Conservation (phyloP, 2,797 vertebrate species). For the Oryzias dopingdopingensis region DNA sequence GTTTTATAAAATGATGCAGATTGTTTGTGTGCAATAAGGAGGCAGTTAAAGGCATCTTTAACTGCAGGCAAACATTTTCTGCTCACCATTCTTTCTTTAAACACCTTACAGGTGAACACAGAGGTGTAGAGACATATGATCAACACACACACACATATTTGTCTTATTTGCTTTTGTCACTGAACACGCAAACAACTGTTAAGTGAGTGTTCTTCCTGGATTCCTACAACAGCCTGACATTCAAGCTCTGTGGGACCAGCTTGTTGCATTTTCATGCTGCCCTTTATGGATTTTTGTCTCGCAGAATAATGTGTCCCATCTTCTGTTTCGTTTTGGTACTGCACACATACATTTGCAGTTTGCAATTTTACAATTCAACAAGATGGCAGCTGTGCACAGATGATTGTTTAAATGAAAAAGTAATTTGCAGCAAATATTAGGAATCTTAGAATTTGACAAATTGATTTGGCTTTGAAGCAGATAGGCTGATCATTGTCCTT, state of each 20-base stretch:
- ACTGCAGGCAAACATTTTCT: conserved; percentile 26
- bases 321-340: conserved; percentile 22
- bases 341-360: not conserved
- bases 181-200: conserved; percentile 37
- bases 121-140: conserved; percentile 21
- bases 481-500: too few relatives aligned
- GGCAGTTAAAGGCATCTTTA: conserved; percentile 7
- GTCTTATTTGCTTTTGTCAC: conserved; percentile 35
- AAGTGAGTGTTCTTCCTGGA: conserved; percentile 22
- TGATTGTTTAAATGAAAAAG: not conserved
- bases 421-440: too few relatives aligned
- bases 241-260: conserved; percentile 2
- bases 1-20: not conserved
- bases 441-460: too few relatives aligned
- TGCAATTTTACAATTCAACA: not conserved
- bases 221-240: conserved; percentile 30
- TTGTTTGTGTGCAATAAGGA: too few relatives aligned
- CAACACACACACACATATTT: conserved; percentile 33
- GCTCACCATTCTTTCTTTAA: conserved; percentile 27
- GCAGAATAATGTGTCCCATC: conserved; percentile 8
- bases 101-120: conserved; percentile 34
- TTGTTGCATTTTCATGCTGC: conserved; percentile 16
- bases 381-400: not conserved
- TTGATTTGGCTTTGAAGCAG: too few relatives aligned
- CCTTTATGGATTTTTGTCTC: not conserved